Base-by-base conservation (phyloP, 2,113 vertebrate species). In the Dissostichus mawsoni region DNA sequence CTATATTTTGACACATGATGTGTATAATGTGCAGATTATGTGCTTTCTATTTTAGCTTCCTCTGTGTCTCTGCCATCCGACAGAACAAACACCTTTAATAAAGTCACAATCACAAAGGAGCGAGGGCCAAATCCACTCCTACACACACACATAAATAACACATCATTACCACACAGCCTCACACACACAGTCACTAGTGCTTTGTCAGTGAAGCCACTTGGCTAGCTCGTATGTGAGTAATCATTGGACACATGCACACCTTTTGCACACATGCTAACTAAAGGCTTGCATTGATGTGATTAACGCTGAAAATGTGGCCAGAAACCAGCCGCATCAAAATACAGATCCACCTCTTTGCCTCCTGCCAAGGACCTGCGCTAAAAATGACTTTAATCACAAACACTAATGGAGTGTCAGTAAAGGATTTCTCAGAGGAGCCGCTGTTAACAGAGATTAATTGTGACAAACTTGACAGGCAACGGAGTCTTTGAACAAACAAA, bases 41-140 rank as follows among this genome's bases (percentile, higher is more conserved):
- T 73, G 89, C 80, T 82, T 89, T 90, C 81, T 71, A 76, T 88
- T 90, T 89, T 84, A 78, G 78, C 81, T 76, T 72, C 74, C 56
- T 87, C 79, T 89, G 74, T 92, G 81, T 85, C 47, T 82, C 69
- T 82, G 81, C 84, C 84, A 85, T 87, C 78, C 23, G 41, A 83
- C 76, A 79, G 66, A 88, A 91, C 81, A 91, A 90, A 89, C 82
- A 89, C 79, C 85, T 89, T 88, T 87, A 90, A 94, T 94, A 95
- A 95, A 96, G 92, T 94, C 96, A 92, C 89, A 94, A 93, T 94
- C 95, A 95, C 94, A 94, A 96, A 95, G 94, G 96, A 95, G 95
- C 96, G 92, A 96, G 92, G 95, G 94, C 95, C 94, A 94, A 95
- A 97, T 96, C 96, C 94, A 95, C 94, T 93, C 94, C 16, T 80